A percentile compares a stretch with the other conserved stretches of the same genome.
phyloP scores from a whole-genome alignment of 2,113 vertebrate species.

The Merops nubicus region DNA sequence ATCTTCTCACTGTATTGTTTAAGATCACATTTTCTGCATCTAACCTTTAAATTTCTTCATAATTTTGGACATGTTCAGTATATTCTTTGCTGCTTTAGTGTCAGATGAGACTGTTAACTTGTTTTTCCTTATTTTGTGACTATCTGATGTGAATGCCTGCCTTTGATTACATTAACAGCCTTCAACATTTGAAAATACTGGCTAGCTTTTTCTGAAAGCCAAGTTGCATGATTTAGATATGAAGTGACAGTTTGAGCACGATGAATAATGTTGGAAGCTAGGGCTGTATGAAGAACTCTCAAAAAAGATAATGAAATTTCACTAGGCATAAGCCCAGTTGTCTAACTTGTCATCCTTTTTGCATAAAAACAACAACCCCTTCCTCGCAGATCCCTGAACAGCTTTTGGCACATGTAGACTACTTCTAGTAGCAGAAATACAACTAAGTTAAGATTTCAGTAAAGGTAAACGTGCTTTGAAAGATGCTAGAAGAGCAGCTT shows the following conservation, averaged over 20 bases:
- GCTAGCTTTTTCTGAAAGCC: background rate
- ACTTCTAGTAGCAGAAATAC: background rate
- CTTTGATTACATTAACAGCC: background rate
- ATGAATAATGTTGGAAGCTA: background rate
- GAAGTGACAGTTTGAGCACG: fast-evolving
- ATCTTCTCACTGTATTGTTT: background rate
- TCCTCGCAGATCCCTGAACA: background rate
- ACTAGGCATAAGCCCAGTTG: background rate
- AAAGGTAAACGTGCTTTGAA: background rate
- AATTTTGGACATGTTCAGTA: background rate
- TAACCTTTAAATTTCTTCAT: background rate
- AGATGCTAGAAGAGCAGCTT: background rate
- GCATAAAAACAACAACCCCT: background rate
- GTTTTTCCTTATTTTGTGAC: too few species aligned
- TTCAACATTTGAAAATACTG: background rate
- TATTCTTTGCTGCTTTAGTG: background rate
- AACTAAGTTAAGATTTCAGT: background rate
- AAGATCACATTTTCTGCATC: background rate
- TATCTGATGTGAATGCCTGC: background rate
- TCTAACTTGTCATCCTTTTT: background rate
- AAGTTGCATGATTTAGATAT: background rate
- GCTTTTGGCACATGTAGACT: background rate
- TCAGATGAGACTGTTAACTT: background rate
- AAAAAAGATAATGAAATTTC: background rate
- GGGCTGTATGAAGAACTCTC: background rate